Base-by-base conservation (phyloP, 1,140 invertebrate genomes). In the Bombus consobrinus region DNA sequence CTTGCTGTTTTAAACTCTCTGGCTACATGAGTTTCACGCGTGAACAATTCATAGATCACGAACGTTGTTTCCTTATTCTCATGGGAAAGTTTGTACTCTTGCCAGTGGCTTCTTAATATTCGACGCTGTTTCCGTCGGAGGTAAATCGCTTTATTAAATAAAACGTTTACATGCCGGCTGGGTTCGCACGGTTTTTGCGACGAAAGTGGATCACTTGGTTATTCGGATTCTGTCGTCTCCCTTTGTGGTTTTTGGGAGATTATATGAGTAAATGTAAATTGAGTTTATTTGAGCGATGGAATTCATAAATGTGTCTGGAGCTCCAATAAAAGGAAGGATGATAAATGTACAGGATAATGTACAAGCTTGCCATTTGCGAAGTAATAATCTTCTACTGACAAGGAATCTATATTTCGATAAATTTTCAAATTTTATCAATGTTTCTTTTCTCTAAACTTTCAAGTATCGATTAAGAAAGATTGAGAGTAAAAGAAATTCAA, bases 1-100 rank as follows among this genome's bases (percentile, higher is more conserved):
- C 84, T 8, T 53, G 47, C 6, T 53, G 4, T 53, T 53, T 18
- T 53, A 53, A 53, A 53, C 47, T 53, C 47, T 79, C 15, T 25
- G 34, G n/a, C 43, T 53, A 57, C 34, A 53, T 34, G 34, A 25
- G 39, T 32, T 80, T 84, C 66, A 34, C 66, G 39, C 57, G 66
- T 59, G 81, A 79, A 82, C 84, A 59, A 71, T 74, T 74, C 78
- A 75, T 81, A 69, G 47, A 72, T 72, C 79, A 75, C n/a, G 9
- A 12, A 37, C 2, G 32, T 22, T 39, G 64, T 22, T 47, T 68
- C n/a, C 53, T 76, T 77, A 3, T 43, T 39, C 59, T 57, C 12
- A 39, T 0, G 28, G 12, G 3, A 5, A 66, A 39, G 25, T 41
- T 69, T 37, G 64, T 77, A 77, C 57, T 59, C n/a, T 41, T 39